Evolutionary conservation across 2,113 vertebrate genomes (phyloP).

Genomic region (Mugil cephalus): DNA sequence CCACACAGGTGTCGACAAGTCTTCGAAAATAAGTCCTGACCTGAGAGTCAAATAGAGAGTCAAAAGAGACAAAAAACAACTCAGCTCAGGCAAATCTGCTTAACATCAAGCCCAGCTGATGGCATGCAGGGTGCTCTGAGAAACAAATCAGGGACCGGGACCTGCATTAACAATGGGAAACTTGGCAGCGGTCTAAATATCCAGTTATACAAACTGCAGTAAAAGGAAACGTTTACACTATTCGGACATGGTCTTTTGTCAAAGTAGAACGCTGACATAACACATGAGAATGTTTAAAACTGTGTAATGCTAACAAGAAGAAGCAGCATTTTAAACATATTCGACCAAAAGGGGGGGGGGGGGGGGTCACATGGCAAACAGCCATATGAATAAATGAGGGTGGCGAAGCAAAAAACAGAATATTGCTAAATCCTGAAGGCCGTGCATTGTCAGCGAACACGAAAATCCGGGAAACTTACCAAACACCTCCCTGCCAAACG

Average conservation of each 20-base stretch:
- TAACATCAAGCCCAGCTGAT: conserved; percentile 51
- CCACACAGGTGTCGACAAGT: conserved; percentile 13
- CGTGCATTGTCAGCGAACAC: conserved; percentile 38
- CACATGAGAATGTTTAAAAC: conserved; percentile 7
- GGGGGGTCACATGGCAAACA: conserved; percentile 23
- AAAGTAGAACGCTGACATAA: conserved; percentile 1
- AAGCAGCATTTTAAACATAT: not conserved
- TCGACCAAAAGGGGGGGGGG: not conserved
- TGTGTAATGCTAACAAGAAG: not conserved
- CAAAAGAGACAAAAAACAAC: conserved; percentile 23
- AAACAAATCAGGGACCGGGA: conserved; percentile 27
- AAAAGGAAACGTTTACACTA: conserved; percentile 40
- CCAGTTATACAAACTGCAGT: conserved; percentile 35
- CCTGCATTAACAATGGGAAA: conserved; percentile 50
- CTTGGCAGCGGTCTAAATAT: conserved; percentile 41
- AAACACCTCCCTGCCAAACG: conserved; percentile 71
- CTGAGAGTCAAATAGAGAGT: conserved; percentile 20
- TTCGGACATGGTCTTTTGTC: conserved; percentile 26
- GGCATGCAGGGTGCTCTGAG: conserved; percentile 30
- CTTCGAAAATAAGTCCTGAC: conserved; percentile 32
- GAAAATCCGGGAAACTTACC: conserved; percentile 63
- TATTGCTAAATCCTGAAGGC: not conserved
- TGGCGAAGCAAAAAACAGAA: not conserved
- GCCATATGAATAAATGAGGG: conserved; percentile 6
- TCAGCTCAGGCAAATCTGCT: conserved; percentile 38